A percentile compares a stretch with the other conserved stretches of the same genome.
Conservation (phyloP, 64 coral and sea anemone genomes). For the Dendronephthya gigantea region DNA sequence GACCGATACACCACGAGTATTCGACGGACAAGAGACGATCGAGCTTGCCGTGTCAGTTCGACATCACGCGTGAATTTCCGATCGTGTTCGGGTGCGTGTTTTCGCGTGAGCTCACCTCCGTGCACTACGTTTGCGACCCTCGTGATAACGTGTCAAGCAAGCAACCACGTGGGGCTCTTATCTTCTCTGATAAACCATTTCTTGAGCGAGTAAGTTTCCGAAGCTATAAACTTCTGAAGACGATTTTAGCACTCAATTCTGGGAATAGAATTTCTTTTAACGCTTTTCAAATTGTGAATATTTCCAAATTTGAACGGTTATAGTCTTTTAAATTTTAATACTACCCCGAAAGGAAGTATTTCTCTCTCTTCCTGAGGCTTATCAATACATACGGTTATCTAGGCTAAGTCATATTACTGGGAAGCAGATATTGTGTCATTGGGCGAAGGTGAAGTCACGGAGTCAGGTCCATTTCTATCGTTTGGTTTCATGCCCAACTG, state of each 20-base stretch:
- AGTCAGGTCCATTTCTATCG: conserved; percentile 2
- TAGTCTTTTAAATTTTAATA: too few species aligned
- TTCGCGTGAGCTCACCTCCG: neutral
- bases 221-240: too few species aligned
- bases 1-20: conserved; percentile 27
- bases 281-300: too few species aligned
- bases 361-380: too few species aligned
- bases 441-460: neutral
- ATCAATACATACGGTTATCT: neutral
- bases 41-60: neutral
- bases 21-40: neutral
- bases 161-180: neutral
- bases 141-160: neutral
- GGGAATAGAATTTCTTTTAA: too few species aligned
- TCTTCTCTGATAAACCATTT: neutral
- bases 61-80: conserved; percentile 7
- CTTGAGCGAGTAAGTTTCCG: neutral
- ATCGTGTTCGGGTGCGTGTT: neutral
- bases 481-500: conserved; percentile 16
- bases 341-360: too few species aligned
- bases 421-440: conserved; percentile 8
- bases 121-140: neutral
- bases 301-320: too few species aligned
- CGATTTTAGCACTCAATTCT: too few species aligned
- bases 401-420: neutral